A percentile compares a stretch with the other conserved stretches of the same genome.
phyloP scores from a whole-genome alignment of 2,797 vertebrate species.

The Fistularia commersonii region DNA sequence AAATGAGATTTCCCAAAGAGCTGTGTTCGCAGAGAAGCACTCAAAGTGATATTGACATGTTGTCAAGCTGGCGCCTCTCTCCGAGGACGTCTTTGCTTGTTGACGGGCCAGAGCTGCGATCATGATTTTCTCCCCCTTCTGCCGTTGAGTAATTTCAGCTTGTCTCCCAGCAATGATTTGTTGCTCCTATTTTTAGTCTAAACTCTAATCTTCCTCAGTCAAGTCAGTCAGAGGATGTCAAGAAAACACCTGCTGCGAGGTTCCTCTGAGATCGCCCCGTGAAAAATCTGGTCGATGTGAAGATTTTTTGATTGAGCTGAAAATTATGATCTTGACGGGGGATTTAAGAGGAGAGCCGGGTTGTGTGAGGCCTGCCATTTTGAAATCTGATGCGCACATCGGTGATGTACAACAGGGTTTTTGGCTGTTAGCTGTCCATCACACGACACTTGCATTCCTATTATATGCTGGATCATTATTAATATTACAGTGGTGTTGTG shows the following conservation, averaged over 20 bases:
- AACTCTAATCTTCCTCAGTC: conserved; percentile 63
- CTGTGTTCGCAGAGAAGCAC: conserved; percentile 65
- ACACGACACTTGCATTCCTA: neutral
- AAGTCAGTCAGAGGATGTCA: conserved; percentile 71
- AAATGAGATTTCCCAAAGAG: conserved; percentile 82
- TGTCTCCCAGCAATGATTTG: conserved; percentile 74
- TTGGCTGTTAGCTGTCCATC: conserved; percentile 18
- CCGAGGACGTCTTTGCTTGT: conserved; percentile 73
- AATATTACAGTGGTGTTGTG: too few species aligned
- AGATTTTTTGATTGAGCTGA: conserved; percentile 50
- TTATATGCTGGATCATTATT: too few species aligned
- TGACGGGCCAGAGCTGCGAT: conserved; percentile 74
- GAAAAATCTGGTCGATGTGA: conserved; percentile 50
- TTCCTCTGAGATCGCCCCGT: conserved; percentile 69
- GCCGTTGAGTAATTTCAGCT: conserved; percentile 75
- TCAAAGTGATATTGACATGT: conserved; percentile 84
- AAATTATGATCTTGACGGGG: conserved; percentile 38
- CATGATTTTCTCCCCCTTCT: conserved; percentile 64
- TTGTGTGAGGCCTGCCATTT: conserved; percentile 39
- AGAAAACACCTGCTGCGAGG: conserved; percentile 70
- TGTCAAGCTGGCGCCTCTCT: conserved; percentile 78
- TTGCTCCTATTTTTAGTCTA: conserved; percentile 77
- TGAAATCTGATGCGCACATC: conserved; percentile 32
- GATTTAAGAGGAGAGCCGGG: conserved; percentile 33
- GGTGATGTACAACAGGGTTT: conserved; percentile 12